Percentiles rank a stretch among this genome's conserved stretches.
These are phyloP conservation scores for Heliangelus exortis DNA, from an alignment of 2,797 vertebrate genomes.

Conservation along the genomic window DNA sequence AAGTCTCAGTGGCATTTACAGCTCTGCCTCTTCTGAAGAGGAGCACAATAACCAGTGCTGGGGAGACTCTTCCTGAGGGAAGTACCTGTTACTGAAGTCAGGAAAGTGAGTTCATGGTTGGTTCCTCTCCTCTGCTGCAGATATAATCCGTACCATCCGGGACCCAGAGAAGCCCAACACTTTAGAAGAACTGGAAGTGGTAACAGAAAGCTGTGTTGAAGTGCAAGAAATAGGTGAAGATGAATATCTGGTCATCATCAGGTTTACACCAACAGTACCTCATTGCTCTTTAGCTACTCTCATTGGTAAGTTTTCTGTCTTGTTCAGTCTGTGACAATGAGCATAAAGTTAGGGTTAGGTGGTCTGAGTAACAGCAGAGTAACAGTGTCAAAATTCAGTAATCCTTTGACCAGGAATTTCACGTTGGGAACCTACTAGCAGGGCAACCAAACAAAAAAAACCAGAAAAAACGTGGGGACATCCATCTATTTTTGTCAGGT, in stretches of 20 bases:
- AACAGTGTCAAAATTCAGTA: not conserved
- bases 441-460: not conserved
- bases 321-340: rapidly evolving
- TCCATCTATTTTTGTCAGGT: not conserved
- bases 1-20: rapidly evolving
- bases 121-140: constrained; percentile 67
- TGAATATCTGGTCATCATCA: constrained; percentile 91
- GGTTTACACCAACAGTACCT: constrained; percentile 94
- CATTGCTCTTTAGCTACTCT: constrained; percentile 97
- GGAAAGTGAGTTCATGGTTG: not conserved
- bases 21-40: not conserved
- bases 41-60: not conserved
- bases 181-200: constrained; percentile 95
- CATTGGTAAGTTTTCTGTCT: constrained; percentile 83
- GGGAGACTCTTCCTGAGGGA: not conserved
- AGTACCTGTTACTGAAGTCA: rapidly evolving
- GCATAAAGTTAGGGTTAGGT: rapidly evolving
- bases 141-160: constrained; percentile 93
- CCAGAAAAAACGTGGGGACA: not conserved
- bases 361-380: not conserved
- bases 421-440: not conserved
- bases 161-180: constrained; percentile 98
- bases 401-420: not conserved
- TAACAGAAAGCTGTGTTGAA: constrained; percentile 91
- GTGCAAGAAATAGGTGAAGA: constrained; percentile 89